phyloP scores from a whole-genome alignment of 2,888 invertebrate species.

The Alviniconcha strummeri region DNA sequence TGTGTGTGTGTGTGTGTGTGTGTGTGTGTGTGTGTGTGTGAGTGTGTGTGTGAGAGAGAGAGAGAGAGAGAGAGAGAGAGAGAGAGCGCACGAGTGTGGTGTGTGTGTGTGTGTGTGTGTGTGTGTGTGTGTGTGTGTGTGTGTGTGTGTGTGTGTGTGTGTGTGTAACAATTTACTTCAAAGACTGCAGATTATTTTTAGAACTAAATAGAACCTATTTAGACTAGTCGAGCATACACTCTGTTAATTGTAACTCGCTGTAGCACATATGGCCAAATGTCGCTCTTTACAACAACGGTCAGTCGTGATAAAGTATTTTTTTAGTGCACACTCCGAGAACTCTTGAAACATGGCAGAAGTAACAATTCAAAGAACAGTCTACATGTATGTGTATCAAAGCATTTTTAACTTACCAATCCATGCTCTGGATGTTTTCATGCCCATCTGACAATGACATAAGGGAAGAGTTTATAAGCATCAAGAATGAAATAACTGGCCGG shows the following conservation, averaged over 20 bases:
- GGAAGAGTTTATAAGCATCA: neutral
- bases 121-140: neutral
- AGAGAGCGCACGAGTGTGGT: no score
- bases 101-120: slow-evolving; percentile 3
- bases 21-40: slow-evolving; percentile 4
- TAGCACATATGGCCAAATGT: no score
- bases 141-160: neutral
- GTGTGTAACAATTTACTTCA: neutral
- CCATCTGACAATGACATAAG: slow-evolving; percentile 52
- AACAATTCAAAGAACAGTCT: no score
- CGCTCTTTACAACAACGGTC: no score
- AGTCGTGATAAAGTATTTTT: no score
- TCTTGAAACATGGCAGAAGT: no score
- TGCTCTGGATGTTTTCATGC: slow-evolving; percentile 63
- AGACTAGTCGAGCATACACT: no score
- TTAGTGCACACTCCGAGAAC: no score
- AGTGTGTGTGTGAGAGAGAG: neutral
- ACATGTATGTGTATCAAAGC: neutral
- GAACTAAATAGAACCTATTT: no score
- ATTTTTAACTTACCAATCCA: slow-evolving; percentile 61
- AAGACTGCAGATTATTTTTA: neutral
- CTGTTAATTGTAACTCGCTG: no score
- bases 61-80: no score
- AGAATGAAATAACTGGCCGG: neutral
- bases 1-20: neutral